Evolutionary conservation across 2,888 invertebrate species (phyloP).

Genomic region (Drosophila lacicola): DNA sequence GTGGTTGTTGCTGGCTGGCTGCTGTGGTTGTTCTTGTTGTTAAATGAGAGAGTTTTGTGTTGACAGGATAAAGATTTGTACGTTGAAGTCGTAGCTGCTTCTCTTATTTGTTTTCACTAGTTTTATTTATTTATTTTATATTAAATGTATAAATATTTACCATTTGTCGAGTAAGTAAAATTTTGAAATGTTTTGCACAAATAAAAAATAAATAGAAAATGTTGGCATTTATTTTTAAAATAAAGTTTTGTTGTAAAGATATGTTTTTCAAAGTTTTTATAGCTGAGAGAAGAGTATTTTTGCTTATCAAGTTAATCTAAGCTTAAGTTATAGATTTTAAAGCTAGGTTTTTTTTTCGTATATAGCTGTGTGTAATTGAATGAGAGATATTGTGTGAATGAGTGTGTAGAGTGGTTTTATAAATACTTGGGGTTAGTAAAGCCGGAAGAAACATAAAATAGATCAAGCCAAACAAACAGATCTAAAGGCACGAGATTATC

Average conservation of each 20-base stretch:
- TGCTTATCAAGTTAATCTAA: conserved; percentile 60
- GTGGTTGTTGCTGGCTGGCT: conserved; percentile 33
- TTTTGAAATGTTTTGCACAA: conserved; percentile 29
- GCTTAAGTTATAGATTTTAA: conserved; percentile 60
- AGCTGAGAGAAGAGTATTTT: conserved; percentile 46
- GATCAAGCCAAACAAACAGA: conserved; percentile 16
- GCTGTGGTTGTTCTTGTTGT: conserved; percentile 40
- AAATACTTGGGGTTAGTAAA: conserved; percentile 27
- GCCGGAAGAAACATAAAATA: conserved; percentile 17
- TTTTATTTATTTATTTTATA: conserved; percentile 7
- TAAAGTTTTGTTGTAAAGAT: conserved; percentile 22
- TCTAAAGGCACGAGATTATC: background rate
- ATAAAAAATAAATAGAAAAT: conserved; percentile 21
- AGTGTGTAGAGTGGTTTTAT: conserved; percentile 13
- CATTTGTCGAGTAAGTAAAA: conserved; percentile 25
- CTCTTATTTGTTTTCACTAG: conserved; percentile 16
- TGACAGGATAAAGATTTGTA: conserved; percentile 52
- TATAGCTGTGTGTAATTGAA: conserved; percentile 36
- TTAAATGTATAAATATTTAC: conserved; percentile 33
- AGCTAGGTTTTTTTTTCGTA: conserved; percentile 28
- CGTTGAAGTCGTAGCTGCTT: conserved; percentile 48
- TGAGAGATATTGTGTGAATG: conserved; percentile 30
- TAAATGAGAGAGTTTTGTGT: conserved; percentile 52
- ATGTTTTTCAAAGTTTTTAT: conserved; percentile 31
- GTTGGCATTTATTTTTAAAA: conserved; percentile 14